phyloP scores from a whole-genome alignment of 2,888 invertebrate species.

The Buathra laborator region DNA sequence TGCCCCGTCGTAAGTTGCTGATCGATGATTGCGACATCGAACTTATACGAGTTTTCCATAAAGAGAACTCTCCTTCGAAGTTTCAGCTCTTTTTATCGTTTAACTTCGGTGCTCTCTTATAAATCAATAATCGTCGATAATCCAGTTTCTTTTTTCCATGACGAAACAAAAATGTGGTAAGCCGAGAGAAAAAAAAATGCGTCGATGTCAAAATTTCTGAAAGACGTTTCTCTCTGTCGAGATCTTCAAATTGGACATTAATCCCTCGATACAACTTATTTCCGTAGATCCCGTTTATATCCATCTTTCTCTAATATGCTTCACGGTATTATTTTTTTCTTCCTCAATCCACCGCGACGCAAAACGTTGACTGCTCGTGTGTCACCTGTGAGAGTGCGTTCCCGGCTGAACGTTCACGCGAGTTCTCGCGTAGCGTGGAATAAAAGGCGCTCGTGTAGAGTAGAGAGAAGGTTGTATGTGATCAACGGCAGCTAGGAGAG shows the following conservation, averaged over 20 bases:
- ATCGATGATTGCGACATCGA: neutral
- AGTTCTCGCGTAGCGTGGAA: slow-evolving; percentile 1
- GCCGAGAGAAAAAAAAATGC: slow-evolving; percentile 41
- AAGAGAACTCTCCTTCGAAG: slow-evolving; percentile 30
- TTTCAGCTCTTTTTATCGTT: slow-evolving; percentile 31
- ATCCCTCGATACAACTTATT: slow-evolving; percentile 69
- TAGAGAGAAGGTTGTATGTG: slow-evolving; percentile 1
- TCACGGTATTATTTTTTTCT: slow-evolving; percentile 25
- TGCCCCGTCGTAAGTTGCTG: neutral
- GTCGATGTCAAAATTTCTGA: slow-evolving; percentile 58
- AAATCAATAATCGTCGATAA: slow-evolving; percentile 53
- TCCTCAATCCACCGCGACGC: slow-evolving; percentile 49
- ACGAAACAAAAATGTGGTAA: slow-evolving; percentile 37
- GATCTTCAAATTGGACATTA: slow-evolving; percentile 47
- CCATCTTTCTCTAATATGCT: slow-evolving; percentile 3
- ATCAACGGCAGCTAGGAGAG: slow-evolving; percentile 60
- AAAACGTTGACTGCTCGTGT: slow-evolving; percentile 45
- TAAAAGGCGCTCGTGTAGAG: slow-evolving; percentile 28
- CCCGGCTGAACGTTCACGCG: slow-evolving; percentile 62
- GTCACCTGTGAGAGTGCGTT: slow-evolving; percentile 52
- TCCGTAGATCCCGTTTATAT: slow-evolving; percentile 40
- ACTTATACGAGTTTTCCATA: slow-evolving; percentile 37
- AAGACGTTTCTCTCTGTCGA: slow-evolving; percentile 46
- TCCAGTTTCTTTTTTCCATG: slow-evolving; percentile 25
- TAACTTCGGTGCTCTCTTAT: slow-evolving; percentile 28